Evolutionary conservation across 2,797 vertebrate species (phyloP), one percentile per base, ranked within the genome.

Genomic region (Acridotheres tristis): DNA sequence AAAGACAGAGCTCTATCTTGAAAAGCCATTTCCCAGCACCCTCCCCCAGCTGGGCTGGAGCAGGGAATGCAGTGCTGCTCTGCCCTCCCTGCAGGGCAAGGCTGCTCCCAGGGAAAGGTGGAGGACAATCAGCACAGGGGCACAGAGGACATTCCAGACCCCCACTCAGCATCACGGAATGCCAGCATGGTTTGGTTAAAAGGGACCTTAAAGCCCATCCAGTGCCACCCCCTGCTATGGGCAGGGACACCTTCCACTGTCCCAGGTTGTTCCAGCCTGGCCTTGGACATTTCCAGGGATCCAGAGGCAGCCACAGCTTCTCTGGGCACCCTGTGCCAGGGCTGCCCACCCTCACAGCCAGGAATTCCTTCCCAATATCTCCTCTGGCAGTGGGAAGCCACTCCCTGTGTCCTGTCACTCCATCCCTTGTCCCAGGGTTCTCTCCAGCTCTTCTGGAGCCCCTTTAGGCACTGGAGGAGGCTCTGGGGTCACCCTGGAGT

Each of bases 331-430:
- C 66, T n/a, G 22, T n/a, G 66, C 43, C 51, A 43, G 45, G 29
- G 14, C 9, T 47, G 3, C 0, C 7, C 25, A 59, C 5, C 26
- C 9, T 68, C 47, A 7, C 26, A 67, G 34, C 0, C 3, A 59
- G 1, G 1, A 42, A 67, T 74, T 32, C 30, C 69, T 32, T 36
- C 34, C 34, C 54, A 54, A 11, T 1, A 26, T 53, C 29, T 45
- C 23, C 45, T 16, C 7, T 40, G 20, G 9, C 38, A 73, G 1
- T 18, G 9, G 9, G 23, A 30, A 73, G 27, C 13, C 62, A 67
- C 45, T 51, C 10, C 27, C 40, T 1, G 0, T 7, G 1, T 29
- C 47, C 38, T 45, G 27, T 38, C 47, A 2, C 38, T 38, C 38
- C 38, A 38, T 4, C 9, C 27, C 27, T 27, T 38, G 47, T 45